Evolutionary conservation across 1,140 invertebrate species (phyloP).

Genomic region (Contarinia nasturtii): DNA sequence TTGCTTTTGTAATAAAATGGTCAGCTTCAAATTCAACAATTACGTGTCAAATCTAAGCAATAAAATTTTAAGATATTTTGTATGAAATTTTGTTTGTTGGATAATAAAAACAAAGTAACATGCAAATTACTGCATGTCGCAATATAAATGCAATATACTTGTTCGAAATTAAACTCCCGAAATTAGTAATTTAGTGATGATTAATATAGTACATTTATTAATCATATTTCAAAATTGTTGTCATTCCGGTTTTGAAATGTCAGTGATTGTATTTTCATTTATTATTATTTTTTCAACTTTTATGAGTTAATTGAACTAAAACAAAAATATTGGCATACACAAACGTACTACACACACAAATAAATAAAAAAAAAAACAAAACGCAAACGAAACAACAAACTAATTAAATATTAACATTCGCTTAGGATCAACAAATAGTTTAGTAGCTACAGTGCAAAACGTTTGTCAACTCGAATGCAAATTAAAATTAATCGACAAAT

Average conservation of each 20-base stretch:
- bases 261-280: no score
- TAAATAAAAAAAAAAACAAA: not conserved
- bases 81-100: no score
- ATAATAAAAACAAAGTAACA: not conserved
- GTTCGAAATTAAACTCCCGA: not conserved
- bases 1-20: not conserved
- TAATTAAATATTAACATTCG: not conserved
- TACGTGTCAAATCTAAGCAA: not conserved
- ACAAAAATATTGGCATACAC: no score
- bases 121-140: not conserved
- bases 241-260: no score
- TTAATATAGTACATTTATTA: not conserved
- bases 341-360: no score
- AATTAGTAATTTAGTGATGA: not conserved
- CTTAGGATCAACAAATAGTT: not conserved
- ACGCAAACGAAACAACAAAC: not conserved
- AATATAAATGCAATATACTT: not conserved
- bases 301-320: no score
- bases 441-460: not conserved
- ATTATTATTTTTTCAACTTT: no score
- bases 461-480: no score
- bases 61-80: not conserved
- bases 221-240: not conserved
- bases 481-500: no score
- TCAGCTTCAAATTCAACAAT: not conserved